Evolutionary conservation across 2,888 invertebrate genomes (phyloP), one percentile per base, ranked within the genome.

Genomic region (Amiota communis): DNA sequence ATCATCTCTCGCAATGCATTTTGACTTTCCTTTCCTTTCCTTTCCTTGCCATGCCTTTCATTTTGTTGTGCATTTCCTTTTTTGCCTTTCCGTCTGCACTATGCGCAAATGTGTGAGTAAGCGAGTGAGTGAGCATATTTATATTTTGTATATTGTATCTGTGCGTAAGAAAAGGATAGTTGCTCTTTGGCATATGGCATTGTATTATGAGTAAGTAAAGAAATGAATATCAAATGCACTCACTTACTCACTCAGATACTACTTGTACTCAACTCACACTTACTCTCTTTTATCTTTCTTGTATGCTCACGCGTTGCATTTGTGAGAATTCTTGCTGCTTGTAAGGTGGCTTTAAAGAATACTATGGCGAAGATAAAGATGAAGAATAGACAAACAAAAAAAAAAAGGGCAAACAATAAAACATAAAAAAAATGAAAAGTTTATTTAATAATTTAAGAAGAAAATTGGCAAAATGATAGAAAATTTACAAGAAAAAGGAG

Each of bases 21-120:
- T 72, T 20, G 20, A 59, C 20, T 67, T 70, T 61, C 13, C 59
- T 47, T 48, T 49, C 46, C 57, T 57, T 59, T 8, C 48, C 20
- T 53, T 68, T 15, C 68, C 15, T 57, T 59, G 1, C 48, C 20
- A 20, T 68, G 10, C 68, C 15, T 57, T 59, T 69, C 72, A 72
- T 74, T 36, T 36, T 36, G 36, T 71, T 67, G 72, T 74, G 76
- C 71, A 72, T 74, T 76, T 76, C 74, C 76, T 76, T 72, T 71
- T 73, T 68, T 72, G 51, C 51, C 71, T 74, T 59, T 17, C 73
- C 75, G 72, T 59, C 68, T 53, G 48, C 59, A 13, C 13, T 15
- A 59, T 23, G 23, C 47, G 67, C 20, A 20, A 51, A 51, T 12
- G 51, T 13, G 6, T 36, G 3, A 36, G 36, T 36, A 36, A 36